A percentile compares a stretch with the other conserved stretches of the same genome.
Evolutionary conservation across 64 coral and sea anemone species (phyloP).

Genomic region (Pachyseris speciosa): DNA sequence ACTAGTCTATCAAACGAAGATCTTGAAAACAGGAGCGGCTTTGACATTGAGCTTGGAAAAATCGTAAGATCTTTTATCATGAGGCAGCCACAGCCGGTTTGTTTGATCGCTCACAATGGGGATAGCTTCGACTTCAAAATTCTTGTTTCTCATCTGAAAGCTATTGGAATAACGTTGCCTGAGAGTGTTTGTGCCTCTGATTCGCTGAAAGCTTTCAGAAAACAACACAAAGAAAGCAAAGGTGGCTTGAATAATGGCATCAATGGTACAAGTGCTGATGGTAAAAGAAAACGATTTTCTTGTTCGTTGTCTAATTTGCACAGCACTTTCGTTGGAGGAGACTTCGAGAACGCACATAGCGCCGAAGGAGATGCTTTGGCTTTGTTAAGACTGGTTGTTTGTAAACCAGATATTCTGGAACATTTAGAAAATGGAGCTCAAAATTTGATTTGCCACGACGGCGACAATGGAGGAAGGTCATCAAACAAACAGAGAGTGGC

Average conservation of each 20-base stretch:
- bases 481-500: not conserved
- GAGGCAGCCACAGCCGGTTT: slow-evolving; percentile 58
- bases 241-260: not conserved
- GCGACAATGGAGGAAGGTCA: not conserved
- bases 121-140: slow-evolving; percentile 75
- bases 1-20: slow-evolving; percentile 52
- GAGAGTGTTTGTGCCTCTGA: slow-evolving; percentile 36
- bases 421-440: slow-evolving; percentile 52
- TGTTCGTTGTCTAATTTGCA: slow-evolving; percentile 52
- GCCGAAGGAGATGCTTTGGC: slow-evolving; percentile 77
- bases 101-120: slow-evolving; percentile 79
- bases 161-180: slow-evolving; percentile 55
- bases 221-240: slow-evolving; percentile 35
- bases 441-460: not conserved
- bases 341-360: slow-evolving; percentile 51
- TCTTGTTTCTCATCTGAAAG: slow-evolving; percentile 58
- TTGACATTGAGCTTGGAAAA: slow-evolving; percentile 61
- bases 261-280: not conserved
- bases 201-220: slow-evolving; percentile 70
- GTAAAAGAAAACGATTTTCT: slow-evolving; percentile 28
- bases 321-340: slow-evolving; percentile 29
- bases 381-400: slow-evolving; percentile 45
- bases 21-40: slow-evolving; percentile 41
- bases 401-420: slow-evolving; percentile 53
- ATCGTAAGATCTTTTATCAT: slow-evolving; percentile 49